A percentile compares a stretch with the other conserved stretches of the same genome.
These are phyloP conservation scores for Lucifuga dentata DNA, from an alignment of 2,113 vertebrate species.

Conservation along the genomic window DNA sequence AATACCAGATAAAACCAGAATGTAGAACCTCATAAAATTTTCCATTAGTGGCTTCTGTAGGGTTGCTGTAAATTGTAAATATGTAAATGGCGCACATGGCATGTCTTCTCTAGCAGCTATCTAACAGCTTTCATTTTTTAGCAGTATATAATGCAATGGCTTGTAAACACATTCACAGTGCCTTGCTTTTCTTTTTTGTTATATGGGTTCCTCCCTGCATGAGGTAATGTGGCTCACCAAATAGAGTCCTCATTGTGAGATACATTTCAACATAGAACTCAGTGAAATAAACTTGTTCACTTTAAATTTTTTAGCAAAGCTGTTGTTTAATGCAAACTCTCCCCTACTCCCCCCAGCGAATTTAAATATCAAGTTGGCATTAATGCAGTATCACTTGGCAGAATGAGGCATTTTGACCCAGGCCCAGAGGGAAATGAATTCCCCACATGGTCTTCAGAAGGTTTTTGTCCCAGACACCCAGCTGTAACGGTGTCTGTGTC, in stretches of 20 bases:
- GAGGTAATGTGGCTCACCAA: conserved; percentile 47
- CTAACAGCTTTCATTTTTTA: conserved; percentile 3
- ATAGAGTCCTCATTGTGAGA: conserved; percentile 19
- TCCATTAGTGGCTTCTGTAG: conserved; percentile 33
- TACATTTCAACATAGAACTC: conserved; percentile 27
- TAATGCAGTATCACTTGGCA: conserved; percentile 41
- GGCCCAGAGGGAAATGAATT: conserved; percentile 54
- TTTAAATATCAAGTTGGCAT: conserved; percentile 47
- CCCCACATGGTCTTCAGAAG: conserved; percentile 58
- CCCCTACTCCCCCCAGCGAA: conserved; percentile 24
- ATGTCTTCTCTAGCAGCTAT: conserved; percentile 3
- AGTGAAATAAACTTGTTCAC: conserved; percentile 24
- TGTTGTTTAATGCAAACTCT: conserved; percentile 21
- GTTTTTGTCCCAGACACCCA: conserved; percentile 62
- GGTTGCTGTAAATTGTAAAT: conserved; percentile 10
- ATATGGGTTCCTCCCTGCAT: conserved; percentile 53
- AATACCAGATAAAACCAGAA: conserved; percentile 42
- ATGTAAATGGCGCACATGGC: conserved; percentile 7
- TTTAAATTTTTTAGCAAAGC: too few species aligned
- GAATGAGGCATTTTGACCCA: conserved; percentile 54
- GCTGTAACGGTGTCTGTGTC: conserved; percentile 61
- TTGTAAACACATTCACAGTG: conserved; percentile 19
- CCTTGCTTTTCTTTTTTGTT: conserved; percentile 46
- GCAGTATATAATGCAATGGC: conserved; percentile 11
- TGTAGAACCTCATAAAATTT: conserved; percentile 30